Evolutionary conservation across 2,888 invertebrate species (phyloP).

Genomic region (Eupithecia pulchellata): DNA sequence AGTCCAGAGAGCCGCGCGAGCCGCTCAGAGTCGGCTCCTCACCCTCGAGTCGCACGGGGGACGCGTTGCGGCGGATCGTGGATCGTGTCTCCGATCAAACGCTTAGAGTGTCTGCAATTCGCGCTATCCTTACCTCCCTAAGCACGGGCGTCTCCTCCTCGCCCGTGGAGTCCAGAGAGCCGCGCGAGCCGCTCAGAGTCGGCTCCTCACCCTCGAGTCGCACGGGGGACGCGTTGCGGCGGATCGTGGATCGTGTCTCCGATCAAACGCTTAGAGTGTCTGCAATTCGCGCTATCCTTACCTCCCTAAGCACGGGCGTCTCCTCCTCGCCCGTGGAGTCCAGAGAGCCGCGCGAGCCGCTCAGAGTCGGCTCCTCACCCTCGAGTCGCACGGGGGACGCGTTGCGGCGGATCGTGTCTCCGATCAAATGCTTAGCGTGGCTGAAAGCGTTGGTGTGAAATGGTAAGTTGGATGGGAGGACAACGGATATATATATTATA

Average conservation of each 20-base stretch:
- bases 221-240: not conserved
- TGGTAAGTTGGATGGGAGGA: not conserved
- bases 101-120: not conserved
- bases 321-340: slow-evolving; percentile 86
- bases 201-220: slow-evolving; percentile 85
- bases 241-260: not conserved
- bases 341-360: slow-evolving; percentile 91
- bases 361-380: slow-evolving; percentile 82
- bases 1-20: slow-evolving; percentile 92
- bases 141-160: slow-evolving; percentile 70
- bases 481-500: too few relatives aligned
- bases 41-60: slow-evolving; percentile 81
- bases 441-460: slow-evolving; percentile 72
- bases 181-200: slow-evolving; percentile 89
- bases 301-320: slow-evolving; percentile 61
- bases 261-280: not conserved
- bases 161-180: slow-evolving; percentile 89
- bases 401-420: slow-evolving; percentile 97
- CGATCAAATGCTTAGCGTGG: slow-evolving; percentile 96
- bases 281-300: slow-evolving; percentile 22
- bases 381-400: slow-evolving; percentile 94
- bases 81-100: not conserved
- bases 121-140: slow-evolving; percentile 48
- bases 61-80: not conserved
- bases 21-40: slow-evolving; percentile 85